Base-by-base conservation (phyloP, 2,113 vertebrate species). In the Dipodomys ordii region DNA sequence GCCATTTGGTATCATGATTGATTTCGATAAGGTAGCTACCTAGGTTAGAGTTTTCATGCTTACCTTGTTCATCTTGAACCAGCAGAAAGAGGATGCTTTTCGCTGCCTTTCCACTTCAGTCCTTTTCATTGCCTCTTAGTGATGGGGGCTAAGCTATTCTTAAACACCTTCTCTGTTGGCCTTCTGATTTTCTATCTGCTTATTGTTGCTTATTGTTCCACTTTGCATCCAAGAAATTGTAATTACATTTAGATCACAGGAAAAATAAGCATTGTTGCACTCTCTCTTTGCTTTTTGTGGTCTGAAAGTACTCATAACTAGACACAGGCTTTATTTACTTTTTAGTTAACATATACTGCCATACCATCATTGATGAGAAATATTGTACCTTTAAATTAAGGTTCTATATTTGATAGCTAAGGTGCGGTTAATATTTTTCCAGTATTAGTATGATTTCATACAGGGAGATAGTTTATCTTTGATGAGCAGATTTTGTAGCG, bases 181-280 rank as follows among this genome's bases (percentile, higher is more conserved):
- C 53, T 83, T 81, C 25, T 39, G 77, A 3, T 28, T 72, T 32
- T 35, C 57, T 39, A 0, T 23, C 65, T 27, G 64, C 8, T 22
- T 18, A 22, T 6, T 22, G 22, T 49, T 71, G 5, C 15, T 65
- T 60, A 28, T 19, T 32, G 44, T 82, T 89, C 88, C 9, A 62
- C 9, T 79, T 71, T 30, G 30, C 68, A 16, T 25, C 53, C 19
- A 23, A 53, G 35, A 1, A 74, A 88, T 46, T 88, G 39, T 87
- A 69, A 67, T 78, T 28, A 53, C 27, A 69, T 78, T 90, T 57
- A 60, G 53, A 13, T 92, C 90, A 86, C 69, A 65, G 83, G 83
- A 49, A 90, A 77, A 87, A 67, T 49, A 69, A 83, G 9, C 65
- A 62, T 60, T 46, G 64, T 28, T 89, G 68, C 32, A 35, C 30